Evolutionary conservation across 2,797 vertebrate genomes (phyloP), one percentile per base, ranked within the genome.

Genomic region (Microhierax caerulescens): DNA sequence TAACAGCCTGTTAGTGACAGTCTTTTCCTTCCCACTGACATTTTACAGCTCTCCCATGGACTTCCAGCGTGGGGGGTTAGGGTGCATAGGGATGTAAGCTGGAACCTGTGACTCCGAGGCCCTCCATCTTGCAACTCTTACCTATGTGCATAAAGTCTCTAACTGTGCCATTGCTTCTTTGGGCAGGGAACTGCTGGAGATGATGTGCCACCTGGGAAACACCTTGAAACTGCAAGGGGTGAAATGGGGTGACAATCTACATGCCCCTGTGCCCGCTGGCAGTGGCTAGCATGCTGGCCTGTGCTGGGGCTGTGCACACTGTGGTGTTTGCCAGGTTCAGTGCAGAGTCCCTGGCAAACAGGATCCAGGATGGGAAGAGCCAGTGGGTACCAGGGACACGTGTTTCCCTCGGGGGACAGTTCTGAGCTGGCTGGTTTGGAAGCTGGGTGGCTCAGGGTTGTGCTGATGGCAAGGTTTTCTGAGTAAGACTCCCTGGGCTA

Each of bases 201-300:
- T 97, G 94, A 98, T 95, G 0, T 97, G 97, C 43, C 93, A 94
- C 45, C 93, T 98, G 70, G 97, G 92, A 50, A 98, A 98, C 88
- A 96, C 95, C n/a, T 90, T 98, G 90, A 97, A 95, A 93, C 39
- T 91, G 34, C 97, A 96, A 32, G 96, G 98, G 65, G 97, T 98
- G 82, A 97, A 96, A 51, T 94, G 32, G 51, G 97, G 97, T 32
- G 68, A 97, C 96, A 53, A 97, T 98, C 94, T 98, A 98, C 94
- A 96, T 98, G 97, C 97, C 97, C 37, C 95, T 95, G 0, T 98
- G 97, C 85, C 98, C 96, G 0, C 73, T 98, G 79, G 96, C 95
- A 2, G 98, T 98, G 77, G 97, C 97, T 10, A 93, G 98, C 82
- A 98, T 98, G 97, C 79, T 98, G 86, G 97, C 98, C n/a, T 98